These are phyloP conservation scores for Solen grandis DNA, from an alignment of 1,140 invertebrate genomes.

Conservation along the genomic window DNA sequence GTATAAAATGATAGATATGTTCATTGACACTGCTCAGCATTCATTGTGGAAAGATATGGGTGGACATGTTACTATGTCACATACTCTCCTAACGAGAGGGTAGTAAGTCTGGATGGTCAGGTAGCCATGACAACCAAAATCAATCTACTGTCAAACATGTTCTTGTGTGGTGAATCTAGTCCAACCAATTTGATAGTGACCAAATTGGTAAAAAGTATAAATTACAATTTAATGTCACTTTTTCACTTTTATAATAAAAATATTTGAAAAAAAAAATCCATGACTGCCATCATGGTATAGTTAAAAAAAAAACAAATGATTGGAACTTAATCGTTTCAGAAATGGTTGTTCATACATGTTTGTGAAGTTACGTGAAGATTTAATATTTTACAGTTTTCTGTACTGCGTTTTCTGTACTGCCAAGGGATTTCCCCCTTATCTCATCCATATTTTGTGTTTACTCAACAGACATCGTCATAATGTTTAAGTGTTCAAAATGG, in stretches of 20 bases:
- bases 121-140: background rate
- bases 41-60: background rate
- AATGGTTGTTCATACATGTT: too few relatives aligned
- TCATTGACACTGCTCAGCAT: background rate
- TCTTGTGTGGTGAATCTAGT: conserved; percentile 5
- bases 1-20: background rate
- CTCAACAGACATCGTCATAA: too few relatives aligned
- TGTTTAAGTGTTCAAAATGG: too few relatives aligned
- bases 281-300: conserved; percentile 34
- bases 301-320: too few relatives aligned
- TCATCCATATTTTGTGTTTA: too few relatives aligned
- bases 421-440: too few relatives aligned
- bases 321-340: too few relatives aligned
- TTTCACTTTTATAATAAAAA: conserved; percentile 56
- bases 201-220: background rate
- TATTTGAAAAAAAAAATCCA: conserved; percentile 44
- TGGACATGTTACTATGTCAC: background rate
- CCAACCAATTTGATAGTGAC: background rate
- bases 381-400: too few relatives aligned
- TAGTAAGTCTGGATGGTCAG: background rate
- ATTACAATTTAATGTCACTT: conserved; percentile 24
- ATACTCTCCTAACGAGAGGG: background rate
- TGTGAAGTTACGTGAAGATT: too few relatives aligned
- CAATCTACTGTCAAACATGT: conserved; percentile 41
- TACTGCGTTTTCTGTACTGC: too few relatives aligned